Evolutionary conservation across 2,888 invertebrate species (phyloP), one percentile per base, ranked within the genome.

Genomic region (Drosophila quasianomalipes): DNA sequence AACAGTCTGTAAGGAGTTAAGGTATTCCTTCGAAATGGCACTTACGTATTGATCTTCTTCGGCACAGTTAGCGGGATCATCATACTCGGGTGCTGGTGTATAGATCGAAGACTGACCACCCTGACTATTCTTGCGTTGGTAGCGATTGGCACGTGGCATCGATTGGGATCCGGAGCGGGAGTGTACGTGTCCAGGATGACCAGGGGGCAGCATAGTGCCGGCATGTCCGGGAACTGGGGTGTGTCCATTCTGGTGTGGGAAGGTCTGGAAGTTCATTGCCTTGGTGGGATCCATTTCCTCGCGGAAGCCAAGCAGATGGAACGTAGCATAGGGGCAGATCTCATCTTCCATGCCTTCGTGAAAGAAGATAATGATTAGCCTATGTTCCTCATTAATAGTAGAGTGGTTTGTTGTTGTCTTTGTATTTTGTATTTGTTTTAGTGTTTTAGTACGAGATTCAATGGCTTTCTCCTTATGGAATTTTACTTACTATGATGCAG

Each of bases 251-350:
- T 96, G 96, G 93, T 97, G 97, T 2, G 96, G 96, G 95, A 97
- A 96, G 84, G 97, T 97, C 94, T 97, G 95, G 96, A 97, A 97
- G 94, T 97, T 95, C 96, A 97, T 95, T 47, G 97, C 97, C 94
- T 97, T 98, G 93, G 95, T 96, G 55, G 97, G 98, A 93, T 98
- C 98, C 97, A 98, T 98, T 95, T 98, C 98, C 93, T 98, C 98
- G 89, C 98, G 97, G 96, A 98, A 98, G 85, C 98, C 98, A 69
- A 98, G 95, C 91, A 98, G 95, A 94, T 98, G 98, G 96, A 98
- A 98, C 51, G 98, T 98, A 12, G 98, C 98, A 94, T 98, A 98
- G 52, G 98, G 98, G 94, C 98, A 98, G 93, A 98, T 98, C 94
- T 98, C 98, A 92, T 98, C 98, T 93, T 98, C 98, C 96, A 98